Evolutionary conservation across 2,797 vertebrate species (phyloP).

Genomic region (Syncerus caffer): DNA sequence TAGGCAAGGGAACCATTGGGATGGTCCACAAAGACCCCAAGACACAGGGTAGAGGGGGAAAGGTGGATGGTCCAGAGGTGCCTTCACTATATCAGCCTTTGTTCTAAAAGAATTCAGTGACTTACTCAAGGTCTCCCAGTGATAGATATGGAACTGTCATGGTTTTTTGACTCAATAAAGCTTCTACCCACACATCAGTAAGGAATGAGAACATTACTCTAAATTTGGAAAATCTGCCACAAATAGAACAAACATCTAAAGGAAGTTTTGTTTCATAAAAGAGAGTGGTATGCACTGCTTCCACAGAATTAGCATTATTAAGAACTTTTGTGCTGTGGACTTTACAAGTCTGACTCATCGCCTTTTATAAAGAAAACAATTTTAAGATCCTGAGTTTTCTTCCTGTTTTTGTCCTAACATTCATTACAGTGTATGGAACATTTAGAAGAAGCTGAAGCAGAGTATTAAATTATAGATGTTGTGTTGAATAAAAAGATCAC

Average conservation of each 20-base stretch:
- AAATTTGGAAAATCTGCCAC: not conserved
- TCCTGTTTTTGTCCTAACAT: not conserved
- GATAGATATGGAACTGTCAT: not conserved
- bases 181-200: not conserved
- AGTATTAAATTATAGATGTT: constrained; percentile 45
- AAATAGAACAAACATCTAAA: constrained; percentile 50
- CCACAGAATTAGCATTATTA: not conserved
- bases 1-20: not conserved
- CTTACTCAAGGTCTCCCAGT: not conserved
- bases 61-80: not conserved
- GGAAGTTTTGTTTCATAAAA: constrained; percentile 33
- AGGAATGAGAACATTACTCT: not conserved
- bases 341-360: constrained; percentile 22
- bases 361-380: not conserved
- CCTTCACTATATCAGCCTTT: not conserved
- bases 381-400: constrained; percentile 24
- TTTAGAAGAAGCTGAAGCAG: not conserved
- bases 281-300: not conserved
- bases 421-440: not conserved
- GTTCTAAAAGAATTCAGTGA: not conserved
- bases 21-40: not conserved
- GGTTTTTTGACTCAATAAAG: not conserved
- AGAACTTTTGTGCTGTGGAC: not conserved
- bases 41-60: not conserved
- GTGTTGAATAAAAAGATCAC: constrained; percentile 41